phyloP scores from a whole-genome alignment of 1,140 invertebrate species.

The Patella vulgata region DNA sequence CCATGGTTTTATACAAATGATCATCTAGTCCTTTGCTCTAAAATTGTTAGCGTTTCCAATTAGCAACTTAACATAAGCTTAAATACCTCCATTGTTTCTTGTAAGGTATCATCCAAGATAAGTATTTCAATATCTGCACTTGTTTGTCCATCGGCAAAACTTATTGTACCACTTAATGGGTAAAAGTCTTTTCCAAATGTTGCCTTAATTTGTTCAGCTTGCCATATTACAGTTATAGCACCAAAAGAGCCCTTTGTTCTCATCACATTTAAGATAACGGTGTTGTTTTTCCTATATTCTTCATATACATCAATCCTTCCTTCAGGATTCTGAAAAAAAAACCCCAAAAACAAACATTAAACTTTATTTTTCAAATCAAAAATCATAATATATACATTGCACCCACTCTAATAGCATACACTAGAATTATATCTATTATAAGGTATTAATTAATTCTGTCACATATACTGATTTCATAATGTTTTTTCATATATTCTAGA shows the following conservation, averaged over 20 bases:
- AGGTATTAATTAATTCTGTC: no score
- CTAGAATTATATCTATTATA: no score
- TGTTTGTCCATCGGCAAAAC: slow-evolving; percentile 44
- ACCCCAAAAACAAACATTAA: neutral
- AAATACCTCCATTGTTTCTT: slow-evolving; percentile 61
- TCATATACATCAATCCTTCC: slow-evolving; percentile 59
- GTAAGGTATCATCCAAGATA: slow-evolving; percentile 55
- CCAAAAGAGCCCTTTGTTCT: slow-evolving; percentile 53
- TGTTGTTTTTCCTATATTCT: slow-evolving; percentile 48
- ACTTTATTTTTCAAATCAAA: no score
- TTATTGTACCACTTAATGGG: slow-evolving; percentile 53
- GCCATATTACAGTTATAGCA: slow-evolving; percentile 54
- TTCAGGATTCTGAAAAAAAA: slow-evolving; percentile 54
- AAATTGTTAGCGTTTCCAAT: no score
- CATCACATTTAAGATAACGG: slow-evolving; percentile 43
- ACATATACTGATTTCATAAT: no score
- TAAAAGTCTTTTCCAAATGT: slow-evolving; percentile 47
- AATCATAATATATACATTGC: no score
- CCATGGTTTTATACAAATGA: no score
- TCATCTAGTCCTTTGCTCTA: no score
- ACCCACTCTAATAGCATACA: no score
- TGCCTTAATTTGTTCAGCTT: slow-evolving; percentile 48
- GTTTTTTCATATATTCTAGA: no score
- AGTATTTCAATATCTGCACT: slow-evolving; percentile 49
- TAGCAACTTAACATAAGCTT: no score